These are phyloP conservation scores for Xenops minutus DNA, from an alignment of 2,797 vertebrate species.

Conservation along the genomic window DNA sequence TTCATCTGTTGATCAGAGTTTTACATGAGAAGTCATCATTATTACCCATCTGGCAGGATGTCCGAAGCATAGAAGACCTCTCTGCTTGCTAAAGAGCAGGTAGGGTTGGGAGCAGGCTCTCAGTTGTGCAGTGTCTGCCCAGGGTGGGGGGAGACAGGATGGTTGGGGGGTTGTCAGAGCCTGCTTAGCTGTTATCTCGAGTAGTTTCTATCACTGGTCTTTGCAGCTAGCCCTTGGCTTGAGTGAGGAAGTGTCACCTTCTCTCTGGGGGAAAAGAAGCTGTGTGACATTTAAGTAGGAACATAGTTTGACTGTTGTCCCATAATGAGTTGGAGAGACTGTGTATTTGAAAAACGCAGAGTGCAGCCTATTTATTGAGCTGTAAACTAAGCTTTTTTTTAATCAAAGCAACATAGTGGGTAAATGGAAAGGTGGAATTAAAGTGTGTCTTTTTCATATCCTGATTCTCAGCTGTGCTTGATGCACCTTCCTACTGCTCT, in stretches of 20 bases:
- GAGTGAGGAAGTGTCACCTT: neutral
- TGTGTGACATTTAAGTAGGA: neutral
- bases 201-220: neutral
- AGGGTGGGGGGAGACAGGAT: rapidly evolving
- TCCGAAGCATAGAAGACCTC: neutral
- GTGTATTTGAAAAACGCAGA: neutral
- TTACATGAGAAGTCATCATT: neutral
- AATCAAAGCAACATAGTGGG: neutral
- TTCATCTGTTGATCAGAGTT: conserved; percentile 23
- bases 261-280: neutral
- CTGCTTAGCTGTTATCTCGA: neutral
- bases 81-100: neutral
- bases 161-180: neutral
- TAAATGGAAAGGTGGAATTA: neutral
- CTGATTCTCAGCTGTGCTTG: neutral
- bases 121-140: neutral
- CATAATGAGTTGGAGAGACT: neutral
- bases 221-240: neutral
- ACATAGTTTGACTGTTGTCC: neutral
- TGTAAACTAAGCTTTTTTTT: neutral
- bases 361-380: neutral
- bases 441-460: neutral
- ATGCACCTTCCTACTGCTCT: neutral
- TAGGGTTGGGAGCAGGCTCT: neutral
- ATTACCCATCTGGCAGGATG: neutral